These are phyloP conservation scores for Porites australiensis DNA, from an alignment of 64 coral and sea anemone species.

Conservation along the genomic window DNA sequence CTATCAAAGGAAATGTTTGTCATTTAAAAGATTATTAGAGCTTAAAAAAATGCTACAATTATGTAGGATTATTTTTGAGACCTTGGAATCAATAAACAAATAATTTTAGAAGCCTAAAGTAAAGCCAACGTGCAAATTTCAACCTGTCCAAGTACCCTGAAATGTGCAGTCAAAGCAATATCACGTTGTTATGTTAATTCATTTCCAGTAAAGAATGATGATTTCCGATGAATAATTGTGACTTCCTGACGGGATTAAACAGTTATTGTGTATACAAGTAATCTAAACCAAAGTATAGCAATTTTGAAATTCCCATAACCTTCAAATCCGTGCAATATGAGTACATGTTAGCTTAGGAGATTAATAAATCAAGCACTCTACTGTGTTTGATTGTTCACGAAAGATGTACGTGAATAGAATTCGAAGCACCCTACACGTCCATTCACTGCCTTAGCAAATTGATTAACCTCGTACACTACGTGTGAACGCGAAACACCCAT, in stretches of 20 bases:
- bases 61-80: neutral
- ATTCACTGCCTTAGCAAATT: neutral
- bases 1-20: neutral
- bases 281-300: neutral
- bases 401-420: neutral
- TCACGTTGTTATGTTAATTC: neutral
- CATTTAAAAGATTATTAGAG: too few relatives aligned
- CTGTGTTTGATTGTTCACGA: neutral
- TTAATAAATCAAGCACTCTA: neutral
- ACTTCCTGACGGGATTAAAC: neutral
- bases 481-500: too few relatives aligned
- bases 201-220: neutral
- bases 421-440: neutral
- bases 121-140: too few relatives aligned
- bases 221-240: neutral
- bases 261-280: neutral
- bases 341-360: neutral
- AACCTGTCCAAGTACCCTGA: neutral
- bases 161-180: neutral
- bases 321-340: neutral
- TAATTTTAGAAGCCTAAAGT: too few relatives aligned
- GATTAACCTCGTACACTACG: too few relatives aligned
- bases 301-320: slow-evolving; percentile 4
- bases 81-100: neutral
- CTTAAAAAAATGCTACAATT: neutral